Percentiles rank a stretch among this genome's conserved stretches.
Evolutionary conservation across 2,113 vertebrate species (phyloP).

Genomic region (Rhagologus leucostigma): DNA sequence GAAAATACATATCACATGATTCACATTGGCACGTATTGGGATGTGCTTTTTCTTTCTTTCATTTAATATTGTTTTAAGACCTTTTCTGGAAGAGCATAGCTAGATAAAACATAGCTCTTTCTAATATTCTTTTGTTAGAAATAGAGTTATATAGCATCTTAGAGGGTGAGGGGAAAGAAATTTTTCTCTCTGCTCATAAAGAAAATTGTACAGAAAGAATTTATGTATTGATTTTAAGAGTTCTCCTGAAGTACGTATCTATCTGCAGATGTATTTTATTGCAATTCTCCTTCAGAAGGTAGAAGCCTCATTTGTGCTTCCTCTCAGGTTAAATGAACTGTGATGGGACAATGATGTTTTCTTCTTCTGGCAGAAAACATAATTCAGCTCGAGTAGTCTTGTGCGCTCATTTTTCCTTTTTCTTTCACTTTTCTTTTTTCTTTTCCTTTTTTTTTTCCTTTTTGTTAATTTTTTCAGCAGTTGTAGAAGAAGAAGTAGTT

Average conservation of each 20-base stretch:
- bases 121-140: neutral
- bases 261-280: neutral
- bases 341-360: neutral
- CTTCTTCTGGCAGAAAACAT: neutral
- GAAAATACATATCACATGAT: neutral
- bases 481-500: neutral
- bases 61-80: neutral
- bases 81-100: neutral
- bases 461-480: neutral
- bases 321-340: neutral
- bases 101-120: neutral
- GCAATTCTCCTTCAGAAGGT: neutral
- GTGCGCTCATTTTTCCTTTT: neutral
- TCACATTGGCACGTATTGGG: rapidly evolving
- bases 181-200: neutral
- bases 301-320: neutral
- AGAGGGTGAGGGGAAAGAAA: neutral
- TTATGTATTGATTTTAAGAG: neutral
- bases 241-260: neutral
- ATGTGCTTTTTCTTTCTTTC: neutral
- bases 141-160: neutral
- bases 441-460: neutral
- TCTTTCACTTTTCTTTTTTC: too few relatives aligned
- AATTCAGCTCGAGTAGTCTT: neutral
- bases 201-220: neutral